These are phyloP conservation scores for Ginglymostoma cirratum DNA, from an alignment of 2,113 vertebrate species.

Conservation along the genomic window DNA sequence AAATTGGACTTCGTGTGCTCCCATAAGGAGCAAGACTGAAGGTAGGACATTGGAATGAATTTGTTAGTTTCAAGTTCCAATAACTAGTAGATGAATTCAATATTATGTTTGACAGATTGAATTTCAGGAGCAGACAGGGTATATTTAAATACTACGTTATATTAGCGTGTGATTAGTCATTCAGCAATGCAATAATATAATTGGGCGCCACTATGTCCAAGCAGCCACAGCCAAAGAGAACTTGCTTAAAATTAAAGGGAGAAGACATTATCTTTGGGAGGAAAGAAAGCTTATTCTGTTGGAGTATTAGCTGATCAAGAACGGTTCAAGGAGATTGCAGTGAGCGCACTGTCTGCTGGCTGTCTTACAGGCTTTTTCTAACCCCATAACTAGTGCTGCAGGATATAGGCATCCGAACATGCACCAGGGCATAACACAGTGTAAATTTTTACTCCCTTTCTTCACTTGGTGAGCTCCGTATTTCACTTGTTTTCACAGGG, in stretches of 20 bases:
- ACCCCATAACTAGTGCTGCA: neutral
- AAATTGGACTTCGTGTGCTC: neutral
- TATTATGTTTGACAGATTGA: neutral
- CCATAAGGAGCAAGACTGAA: neutral
- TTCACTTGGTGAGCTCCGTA: neutral
- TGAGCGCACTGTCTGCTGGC: neutral
- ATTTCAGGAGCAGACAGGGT: neutral
- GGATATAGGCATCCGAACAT: neutral
- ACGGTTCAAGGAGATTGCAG: neutral
- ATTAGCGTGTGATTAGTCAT: slow-evolving; percentile 21
- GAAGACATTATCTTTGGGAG: neutral
- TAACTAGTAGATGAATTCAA: neutral
- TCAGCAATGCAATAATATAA: slow-evolving; percentile 18
- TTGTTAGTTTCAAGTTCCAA: neutral
- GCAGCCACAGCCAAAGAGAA: neutral
- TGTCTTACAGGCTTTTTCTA: neutral
- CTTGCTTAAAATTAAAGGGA: neutral
- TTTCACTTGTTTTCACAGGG: neutral
- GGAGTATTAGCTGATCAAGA: neutral
- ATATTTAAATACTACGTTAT: slow-evolving; percentile 25
- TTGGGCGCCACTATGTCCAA: neutral
- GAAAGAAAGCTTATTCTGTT: neutral
- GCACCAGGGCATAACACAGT: neutral
- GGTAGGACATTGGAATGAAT: neutral
- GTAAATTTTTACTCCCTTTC: neutral